Percentiles rank a stretch among this genome's conserved stretches.
These are phyloP conservation scores for Chironomus tentans DNA, from an alignment of 2,888 invertebrate species.

Conservation along the genomic window DNA sequence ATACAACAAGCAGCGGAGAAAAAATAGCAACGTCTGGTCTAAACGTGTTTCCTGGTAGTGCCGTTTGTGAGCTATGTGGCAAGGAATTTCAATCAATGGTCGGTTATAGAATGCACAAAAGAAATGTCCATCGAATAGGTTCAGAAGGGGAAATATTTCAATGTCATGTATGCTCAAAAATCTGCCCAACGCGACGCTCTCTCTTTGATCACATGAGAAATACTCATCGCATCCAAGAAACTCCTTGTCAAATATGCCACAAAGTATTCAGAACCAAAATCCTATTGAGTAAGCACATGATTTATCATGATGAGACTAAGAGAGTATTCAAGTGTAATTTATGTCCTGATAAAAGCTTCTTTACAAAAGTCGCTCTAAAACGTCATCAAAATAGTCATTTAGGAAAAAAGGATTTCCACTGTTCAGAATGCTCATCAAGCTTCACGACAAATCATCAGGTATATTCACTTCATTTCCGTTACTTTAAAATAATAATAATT, in stretches of 20 bases:
- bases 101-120: conserved; percentile 18
- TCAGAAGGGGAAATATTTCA: conserved; percentile 4
- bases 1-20: background rate
- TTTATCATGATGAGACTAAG: conserved; percentile 24
- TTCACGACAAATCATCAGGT: conserved; percentile 19
- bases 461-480: background rate
- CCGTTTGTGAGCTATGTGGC: conserved; percentile 15
- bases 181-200: conserved; percentile 7
- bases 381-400: conserved; percentile 11
- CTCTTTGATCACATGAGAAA: conserved; percentile 18
- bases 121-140: conserved; percentile 16
- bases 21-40: background rate
- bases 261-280: conserved; percentile 18
- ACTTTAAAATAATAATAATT: too few species aligned
- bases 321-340: background rate
- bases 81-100: conserved; percentile 11
- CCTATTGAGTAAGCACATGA: conserved; percentile 16
- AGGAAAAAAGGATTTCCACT: background rate
- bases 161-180: conserved; percentile 20
- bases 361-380: conserved; percentile 19
- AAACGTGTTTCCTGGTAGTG: background rate
- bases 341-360: conserved; percentile 15
- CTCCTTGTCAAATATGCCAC: conserved; percentile 9
- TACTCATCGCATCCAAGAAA: conserved; percentile 11
- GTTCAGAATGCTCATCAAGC: background rate